Evolutionary conservation across 2,888 invertebrate genomes (phyloP).

Genomic region (Leptopilina myrica): DNA sequence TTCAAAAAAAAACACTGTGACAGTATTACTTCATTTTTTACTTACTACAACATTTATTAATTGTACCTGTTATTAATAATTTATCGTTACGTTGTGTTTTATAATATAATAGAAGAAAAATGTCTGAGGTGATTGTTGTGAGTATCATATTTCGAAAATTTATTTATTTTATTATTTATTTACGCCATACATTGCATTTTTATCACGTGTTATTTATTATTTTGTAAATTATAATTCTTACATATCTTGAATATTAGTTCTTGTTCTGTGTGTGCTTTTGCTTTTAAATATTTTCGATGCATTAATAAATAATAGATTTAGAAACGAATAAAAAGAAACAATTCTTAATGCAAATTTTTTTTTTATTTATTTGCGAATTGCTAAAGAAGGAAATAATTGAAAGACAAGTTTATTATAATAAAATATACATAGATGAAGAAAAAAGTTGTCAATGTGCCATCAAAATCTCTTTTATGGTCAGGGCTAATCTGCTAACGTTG

Average conservation of each 20-base stretch:
- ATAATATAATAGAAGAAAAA: conserved; percentile 14
- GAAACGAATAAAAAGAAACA: no score
- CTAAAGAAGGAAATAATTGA: neutral
- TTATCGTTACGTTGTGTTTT: conserved; percentile 1
- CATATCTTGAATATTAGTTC: no score
- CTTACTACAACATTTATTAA: conserved; percentile 26
- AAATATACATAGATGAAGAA: conserved; percentile 44
- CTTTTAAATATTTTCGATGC: no score
- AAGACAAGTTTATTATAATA: neutral
- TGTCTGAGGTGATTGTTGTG: conserved; percentile 40
- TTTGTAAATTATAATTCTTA: no score
- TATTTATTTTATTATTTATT: neutral
- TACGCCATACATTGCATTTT: no score
- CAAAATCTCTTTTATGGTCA: conserved; percentile 70
- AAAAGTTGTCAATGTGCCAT: conserved; percentile 70
- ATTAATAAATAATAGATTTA: no score
- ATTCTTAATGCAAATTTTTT: neutral
- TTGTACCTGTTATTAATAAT: conserved; percentile 45
- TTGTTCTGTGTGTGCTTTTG: no score
- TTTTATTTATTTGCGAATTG: neutral
- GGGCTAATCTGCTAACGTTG: conserved; percentile 56
- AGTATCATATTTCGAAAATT: neutral
- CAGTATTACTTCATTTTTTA: conserved; percentile 57
- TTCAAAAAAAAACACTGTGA: conserved; percentile 40
- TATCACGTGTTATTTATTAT: no score